A percentile compares a stretch with the other conserved stretches of the same genome.
Evolutionary conservation across 2,113 vertebrate species (phyloP).

Genomic region (Ophthalmolycus amberensis): DNA sequence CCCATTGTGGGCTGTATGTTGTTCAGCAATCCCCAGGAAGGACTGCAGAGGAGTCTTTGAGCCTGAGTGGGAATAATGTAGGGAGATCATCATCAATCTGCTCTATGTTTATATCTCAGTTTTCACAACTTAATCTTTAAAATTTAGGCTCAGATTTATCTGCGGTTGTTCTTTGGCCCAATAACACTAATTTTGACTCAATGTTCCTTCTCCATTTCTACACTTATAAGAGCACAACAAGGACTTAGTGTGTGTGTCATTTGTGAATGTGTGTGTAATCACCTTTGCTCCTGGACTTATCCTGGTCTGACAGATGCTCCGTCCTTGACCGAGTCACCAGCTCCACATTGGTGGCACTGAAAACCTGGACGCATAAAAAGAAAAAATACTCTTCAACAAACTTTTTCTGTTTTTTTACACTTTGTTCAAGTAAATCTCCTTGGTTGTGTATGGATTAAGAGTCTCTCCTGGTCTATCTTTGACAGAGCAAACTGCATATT

Average conservation of each 20-base stretch:
- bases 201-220: not conserved
- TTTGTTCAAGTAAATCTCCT: not conserved
- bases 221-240: not conserved
- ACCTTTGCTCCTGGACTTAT: slow-evolving; percentile 87
- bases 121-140: not conserved
- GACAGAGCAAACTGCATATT: no score
- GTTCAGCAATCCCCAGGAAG: slow-evolving; percentile 86
- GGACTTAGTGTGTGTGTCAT: not conserved
- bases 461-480: no score
- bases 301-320: slow-evolving; percentile 87
- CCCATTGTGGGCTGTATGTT: slow-evolving; percentile 84
- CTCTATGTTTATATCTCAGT: not conserved
- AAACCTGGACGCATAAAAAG: slow-evolving; percentile 76
- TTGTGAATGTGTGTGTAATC: not conserved
- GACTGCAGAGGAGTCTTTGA: slow-evolving; percentile 85
- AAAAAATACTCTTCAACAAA: not conserved
- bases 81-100: not conserved
- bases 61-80: slow-evolving; percentile 53
- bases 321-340: slow-evolving; percentile 86
- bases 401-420: no score
- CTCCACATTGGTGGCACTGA: slow-evolving; percentile 87
- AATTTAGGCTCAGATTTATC: not conserved
- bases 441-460: no score
- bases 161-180: not conserved
- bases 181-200: not conserved